Evolutionary conservation across 2,113 vertebrate species (phyloP).

Genomic region (Pygoscelis antarcticus): DNA sequence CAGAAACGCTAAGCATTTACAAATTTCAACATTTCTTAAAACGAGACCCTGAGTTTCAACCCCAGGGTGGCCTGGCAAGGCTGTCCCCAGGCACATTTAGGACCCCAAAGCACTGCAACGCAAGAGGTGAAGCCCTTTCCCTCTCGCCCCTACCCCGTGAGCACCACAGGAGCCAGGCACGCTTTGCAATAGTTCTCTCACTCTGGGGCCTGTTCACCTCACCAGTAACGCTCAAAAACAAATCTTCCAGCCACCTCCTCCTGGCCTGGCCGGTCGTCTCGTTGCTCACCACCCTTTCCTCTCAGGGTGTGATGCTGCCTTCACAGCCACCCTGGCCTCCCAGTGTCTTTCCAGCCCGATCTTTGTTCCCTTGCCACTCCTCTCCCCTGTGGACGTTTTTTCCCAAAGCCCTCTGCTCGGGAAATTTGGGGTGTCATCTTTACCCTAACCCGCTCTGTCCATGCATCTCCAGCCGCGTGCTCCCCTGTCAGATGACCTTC

Average conservation of each 20-base stretch:
- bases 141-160: background rate
- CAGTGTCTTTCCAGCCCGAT: background rate
- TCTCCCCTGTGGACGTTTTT: background rate
- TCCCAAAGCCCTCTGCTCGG: background rate
- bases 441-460: background rate
- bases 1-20: background rate
- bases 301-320: background rate
- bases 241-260: background rate
- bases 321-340: background rate
- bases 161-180: rapidly evolving
- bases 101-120: background rate
- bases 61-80: background rate
- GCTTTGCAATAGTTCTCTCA: background rate
- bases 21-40: background rate
- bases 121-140: background rate
- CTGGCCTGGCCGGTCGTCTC: background rate
- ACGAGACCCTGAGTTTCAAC: background rate
- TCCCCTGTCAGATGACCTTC: background rate
- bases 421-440: background rate
- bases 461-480: background rate
- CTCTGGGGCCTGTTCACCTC: background rate
- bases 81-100: background rate
- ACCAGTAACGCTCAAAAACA: background rate
- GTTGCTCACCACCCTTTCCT: background rate
- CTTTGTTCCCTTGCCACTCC: background rate